A percentile compares a stretch with the other conserved stretches of the same genome.
These are phyloP conservation scores for Trichosurus vulpecula DNA, from an alignment of 2,797 vertebrate genomes.

Conservation along the genomic window DNA sequence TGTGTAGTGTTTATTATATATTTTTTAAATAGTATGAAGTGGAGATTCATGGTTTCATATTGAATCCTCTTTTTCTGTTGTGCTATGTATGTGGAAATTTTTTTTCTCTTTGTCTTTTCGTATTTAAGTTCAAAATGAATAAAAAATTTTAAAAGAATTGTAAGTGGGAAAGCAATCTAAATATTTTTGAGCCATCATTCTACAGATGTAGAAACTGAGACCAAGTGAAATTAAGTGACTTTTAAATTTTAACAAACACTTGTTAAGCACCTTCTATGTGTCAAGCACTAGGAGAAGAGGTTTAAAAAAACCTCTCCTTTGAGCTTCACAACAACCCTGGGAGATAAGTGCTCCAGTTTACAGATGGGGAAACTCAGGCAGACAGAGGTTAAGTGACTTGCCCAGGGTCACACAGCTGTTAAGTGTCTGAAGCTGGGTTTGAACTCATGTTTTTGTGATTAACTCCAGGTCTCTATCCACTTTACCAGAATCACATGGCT, in stretches of 20 bases:
- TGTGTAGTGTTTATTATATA: background rate
- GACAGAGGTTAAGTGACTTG: background rate
- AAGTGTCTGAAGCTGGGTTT: background rate
- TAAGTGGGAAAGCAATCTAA: background rate
- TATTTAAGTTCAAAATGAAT: background rate
- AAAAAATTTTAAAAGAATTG: background rate
- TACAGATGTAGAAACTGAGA: background rate
- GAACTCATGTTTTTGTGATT: background rate
- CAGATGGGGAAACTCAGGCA: background rate
- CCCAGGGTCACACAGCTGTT: background rate
- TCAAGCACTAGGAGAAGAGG: background rate
- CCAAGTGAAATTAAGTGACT: background rate
- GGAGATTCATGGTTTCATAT: background rate
- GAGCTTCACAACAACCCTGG: background rate
- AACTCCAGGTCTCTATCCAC: background rate
- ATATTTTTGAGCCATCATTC: background rate
- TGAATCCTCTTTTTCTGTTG: background rate
- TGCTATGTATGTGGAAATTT: background rate
- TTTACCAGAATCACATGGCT: background rate
- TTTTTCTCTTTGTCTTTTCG: background rate
- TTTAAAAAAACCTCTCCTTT: background rate
- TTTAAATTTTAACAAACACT: background rate
- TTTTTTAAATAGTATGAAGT: background rate
- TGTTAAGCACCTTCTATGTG: background rate
- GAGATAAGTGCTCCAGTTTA: background rate